These are phyloP conservation scores for Alcedo quadribrachys DNA, from an alignment of 2,797 vertebrate genomes.

Conservation along the genomic window DNA sequence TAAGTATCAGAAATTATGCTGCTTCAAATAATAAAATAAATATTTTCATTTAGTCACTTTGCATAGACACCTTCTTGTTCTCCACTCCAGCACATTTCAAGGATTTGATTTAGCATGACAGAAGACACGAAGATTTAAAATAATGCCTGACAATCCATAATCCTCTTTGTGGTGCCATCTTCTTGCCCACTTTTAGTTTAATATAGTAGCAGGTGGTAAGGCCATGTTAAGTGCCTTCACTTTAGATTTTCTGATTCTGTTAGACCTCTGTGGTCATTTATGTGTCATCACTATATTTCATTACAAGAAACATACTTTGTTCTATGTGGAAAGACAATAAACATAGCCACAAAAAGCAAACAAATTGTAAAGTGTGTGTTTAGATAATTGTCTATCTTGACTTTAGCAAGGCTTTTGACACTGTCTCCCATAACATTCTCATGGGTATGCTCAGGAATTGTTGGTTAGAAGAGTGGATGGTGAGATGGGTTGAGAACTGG, in stretches of 20 bases:
- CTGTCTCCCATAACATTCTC: no score
- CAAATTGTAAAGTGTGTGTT: neutral
- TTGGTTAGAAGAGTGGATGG: no score
- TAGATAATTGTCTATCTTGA: slow-evolving; percentile 6
- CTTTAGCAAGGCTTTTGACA: no score
- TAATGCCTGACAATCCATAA: slow-evolving; percentile 26
- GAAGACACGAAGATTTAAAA: slow-evolving; percentile 40
- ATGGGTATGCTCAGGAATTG: no score
- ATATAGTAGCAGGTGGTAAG: neutral
- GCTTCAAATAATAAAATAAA: neutral
- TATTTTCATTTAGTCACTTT: neutral
- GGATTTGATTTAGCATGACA: slow-evolving; percentile 10
- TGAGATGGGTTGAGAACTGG: no score
- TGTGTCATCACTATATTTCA: neutral
- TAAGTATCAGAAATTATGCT: neutral
- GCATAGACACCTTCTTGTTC: neutral
- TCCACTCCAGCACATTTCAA: neutral
- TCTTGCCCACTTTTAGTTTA: neutral
- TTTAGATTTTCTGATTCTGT: neutral
- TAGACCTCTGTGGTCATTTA: neutral
- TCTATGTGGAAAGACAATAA: neutral
- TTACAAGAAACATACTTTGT: neutral
- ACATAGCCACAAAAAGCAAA: neutral
- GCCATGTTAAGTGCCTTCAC: neutral
- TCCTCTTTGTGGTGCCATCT: neutral